Base-by-base conservation (phyloP, 2,797 vertebrate species). In the Discoglossus pictus region DNA sequence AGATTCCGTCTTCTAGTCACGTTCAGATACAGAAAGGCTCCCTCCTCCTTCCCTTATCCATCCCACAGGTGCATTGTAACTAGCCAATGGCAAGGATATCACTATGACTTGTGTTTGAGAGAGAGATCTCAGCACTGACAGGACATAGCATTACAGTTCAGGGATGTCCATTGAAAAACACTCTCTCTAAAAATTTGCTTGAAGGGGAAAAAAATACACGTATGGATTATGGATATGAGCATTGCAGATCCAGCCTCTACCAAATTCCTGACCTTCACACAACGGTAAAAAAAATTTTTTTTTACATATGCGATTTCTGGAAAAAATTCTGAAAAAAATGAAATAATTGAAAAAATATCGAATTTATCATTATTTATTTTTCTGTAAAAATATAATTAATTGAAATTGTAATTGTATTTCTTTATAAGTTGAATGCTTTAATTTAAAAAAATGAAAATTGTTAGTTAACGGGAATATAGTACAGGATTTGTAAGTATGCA, bases 191-290 rank as follows among this genome's bases (percentile, higher is more conserved):
- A 48, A 60, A 21, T 52, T n/a, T 78, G 79, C 74, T 65, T 40
- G 7, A 20, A n/a, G 36, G 1, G 82, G 83, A 80, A 20, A 77
- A 78, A 74, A 83, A n/a, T 82, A 78, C 83, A 84, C 58, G 44
- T 2, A 69, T 87, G 88, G 86, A 59, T 44, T 25, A 72, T 72
- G 88, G 89, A 89, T 80, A 92, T 92, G 89, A 89, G 78, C 83
- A 85, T 84, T 77, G 87, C 85, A 80, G 91, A 92, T 82, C 81
- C 84, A 75, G 83, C 88, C 27, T 84, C 89, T 63, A 89, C 75
- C 84, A 93, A 93, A 91, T 86, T 92, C 86, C 89, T 91, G 87
- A 92, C 80, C 89, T 91, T 92, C 87, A 91, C 87, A 76, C 90
- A 93, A 81, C 91, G 91, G 91, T 91, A 90, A 91, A 27, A 47